These are phyloP conservation scores for Mesoclemmys tuberculata DNA, from an alignment of 2,113 vertebrate species.

Conservation along the genomic window DNA sequence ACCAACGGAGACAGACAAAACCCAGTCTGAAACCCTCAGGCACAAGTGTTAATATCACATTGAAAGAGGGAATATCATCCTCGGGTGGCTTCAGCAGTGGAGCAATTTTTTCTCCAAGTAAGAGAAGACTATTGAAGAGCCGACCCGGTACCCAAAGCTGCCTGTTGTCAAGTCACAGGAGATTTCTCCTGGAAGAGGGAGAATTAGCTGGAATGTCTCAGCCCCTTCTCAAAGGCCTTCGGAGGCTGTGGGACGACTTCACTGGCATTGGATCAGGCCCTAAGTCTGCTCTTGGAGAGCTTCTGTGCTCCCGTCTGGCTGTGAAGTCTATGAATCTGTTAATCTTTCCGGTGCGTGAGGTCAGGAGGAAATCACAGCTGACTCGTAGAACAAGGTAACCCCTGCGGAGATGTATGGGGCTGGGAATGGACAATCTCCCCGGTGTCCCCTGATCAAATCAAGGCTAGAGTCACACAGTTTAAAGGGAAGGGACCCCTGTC, in stretches of 20 bases:
- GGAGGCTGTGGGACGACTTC: neutral
- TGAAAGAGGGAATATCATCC: neutral
- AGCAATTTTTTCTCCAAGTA: neutral
- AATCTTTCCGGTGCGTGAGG: too few species aligned
- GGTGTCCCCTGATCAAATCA: neutral
- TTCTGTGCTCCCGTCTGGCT: accelerated
- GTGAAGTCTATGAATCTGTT: neutral
- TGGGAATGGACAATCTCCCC: neutral
- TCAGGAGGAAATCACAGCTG: too few species aligned
- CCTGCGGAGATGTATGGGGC: neutral
- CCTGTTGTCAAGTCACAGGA: neutral
- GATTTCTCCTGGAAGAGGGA: neutral
- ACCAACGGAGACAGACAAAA: neutral
- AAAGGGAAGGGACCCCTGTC: neutral
- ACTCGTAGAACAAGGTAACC: too few species aligned
- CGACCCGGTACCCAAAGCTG: neutral
- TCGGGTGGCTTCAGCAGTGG: neutral
- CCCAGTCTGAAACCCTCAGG: neutral
- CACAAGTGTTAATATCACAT: neutral
- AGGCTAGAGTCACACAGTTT: neutral
- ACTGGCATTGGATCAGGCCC: neutral
- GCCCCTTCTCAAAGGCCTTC: neutral
- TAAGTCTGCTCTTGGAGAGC: accelerated
- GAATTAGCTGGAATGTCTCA: neutral
- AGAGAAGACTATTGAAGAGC: neutral